A percentile compares a stretch with the other conserved stretches of the same genome.
These are phyloP conservation scores for Actinopyga echinites DNA, from an alignment of 53 echinoderm and acorn worm genomes.

Conservation along the genomic window DNA sequence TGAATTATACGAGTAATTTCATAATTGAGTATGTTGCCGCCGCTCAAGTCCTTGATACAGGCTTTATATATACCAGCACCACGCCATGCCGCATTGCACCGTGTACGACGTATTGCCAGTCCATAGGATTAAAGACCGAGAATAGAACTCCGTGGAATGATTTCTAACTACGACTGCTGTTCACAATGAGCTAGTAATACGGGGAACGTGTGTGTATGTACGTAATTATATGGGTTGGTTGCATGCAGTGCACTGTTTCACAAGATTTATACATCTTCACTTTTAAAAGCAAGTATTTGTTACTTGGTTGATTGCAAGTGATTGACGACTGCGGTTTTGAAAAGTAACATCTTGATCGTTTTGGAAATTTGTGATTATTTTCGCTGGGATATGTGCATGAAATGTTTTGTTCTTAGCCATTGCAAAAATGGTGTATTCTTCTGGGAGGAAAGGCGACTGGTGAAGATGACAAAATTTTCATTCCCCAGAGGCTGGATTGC, in stretches of 20 bases:
- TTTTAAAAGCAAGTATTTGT: conserved; percentile 18
- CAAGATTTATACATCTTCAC: background rate
- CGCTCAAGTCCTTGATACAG: background rate
- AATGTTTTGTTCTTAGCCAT: too few relatives aligned
- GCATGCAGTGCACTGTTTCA: too few relatives aligned
- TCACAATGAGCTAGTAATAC: too few relatives aligned
- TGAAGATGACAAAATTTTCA: background rate
- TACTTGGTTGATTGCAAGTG: background rate
- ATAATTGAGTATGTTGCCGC: conserved; percentile 15
- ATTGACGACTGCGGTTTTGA: conserved; percentile 16
- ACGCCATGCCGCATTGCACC: background rate
- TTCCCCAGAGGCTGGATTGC: conserved; percentile 39
- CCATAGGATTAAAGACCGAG: too few relatives aligned
- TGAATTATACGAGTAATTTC: background rate
- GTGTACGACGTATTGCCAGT: conserved; percentile 7
- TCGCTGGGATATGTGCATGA: too few relatives aligned
- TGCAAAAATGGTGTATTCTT: too few relatives aligned
- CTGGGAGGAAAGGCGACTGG: background rate
- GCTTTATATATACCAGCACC: background rate
- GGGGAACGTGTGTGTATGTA: too few relatives aligned
- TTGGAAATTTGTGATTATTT: too few relatives aligned
- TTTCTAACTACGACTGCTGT: too few relatives aligned
- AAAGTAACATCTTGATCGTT: too few relatives aligned
- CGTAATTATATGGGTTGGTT: too few relatives aligned
- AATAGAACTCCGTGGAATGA: too few relatives aligned